Conservation (phyloP, 2,888 invertebrate species). For the Apodemia hepburni region DNA sequence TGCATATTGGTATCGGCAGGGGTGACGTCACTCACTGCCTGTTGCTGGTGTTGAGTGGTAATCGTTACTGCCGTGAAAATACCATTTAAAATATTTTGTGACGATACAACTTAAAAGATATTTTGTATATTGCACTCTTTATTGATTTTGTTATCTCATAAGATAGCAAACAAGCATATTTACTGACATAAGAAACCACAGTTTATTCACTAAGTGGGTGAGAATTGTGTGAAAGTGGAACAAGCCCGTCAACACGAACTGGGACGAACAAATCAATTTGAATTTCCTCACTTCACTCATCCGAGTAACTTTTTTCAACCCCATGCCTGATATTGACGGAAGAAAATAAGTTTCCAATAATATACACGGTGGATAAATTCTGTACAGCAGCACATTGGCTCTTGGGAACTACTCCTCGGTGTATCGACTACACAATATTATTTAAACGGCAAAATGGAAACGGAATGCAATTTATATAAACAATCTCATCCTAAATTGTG, state of each 20-base stretch:
- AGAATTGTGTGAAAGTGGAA: conserved; percentile 12
- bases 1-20: no score
- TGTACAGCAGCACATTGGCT: background rate
- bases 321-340: conserved; percentile 60
- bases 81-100: no score
- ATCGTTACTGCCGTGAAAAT: no score
- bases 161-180: no score
- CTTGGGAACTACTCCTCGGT: conserved; percentile 1
- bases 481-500: background rate
- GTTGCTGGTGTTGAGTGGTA: no score
- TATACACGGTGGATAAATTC: conserved; percentile 25
- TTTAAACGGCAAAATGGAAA: background rate
- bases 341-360: conserved; percentile 54
- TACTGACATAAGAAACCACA: background rate
- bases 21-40: no score
- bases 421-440: background rate
- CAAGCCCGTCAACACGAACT: conserved; percentile 31
- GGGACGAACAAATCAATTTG: conserved; percentile 46
- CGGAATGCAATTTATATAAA: background rate
- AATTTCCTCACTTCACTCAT: conserved; percentile 44
- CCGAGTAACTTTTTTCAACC: conserved; percentile 58
- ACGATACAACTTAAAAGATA: no score
- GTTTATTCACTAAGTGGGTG: background rate
- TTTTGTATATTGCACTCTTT: no score
- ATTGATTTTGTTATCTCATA: no score